Percentiles rank a stretch among this genome's conserved stretches.
Conservation (phyloP, 2,113 vertebrate species). For the Labrus mixtus region DNA sequence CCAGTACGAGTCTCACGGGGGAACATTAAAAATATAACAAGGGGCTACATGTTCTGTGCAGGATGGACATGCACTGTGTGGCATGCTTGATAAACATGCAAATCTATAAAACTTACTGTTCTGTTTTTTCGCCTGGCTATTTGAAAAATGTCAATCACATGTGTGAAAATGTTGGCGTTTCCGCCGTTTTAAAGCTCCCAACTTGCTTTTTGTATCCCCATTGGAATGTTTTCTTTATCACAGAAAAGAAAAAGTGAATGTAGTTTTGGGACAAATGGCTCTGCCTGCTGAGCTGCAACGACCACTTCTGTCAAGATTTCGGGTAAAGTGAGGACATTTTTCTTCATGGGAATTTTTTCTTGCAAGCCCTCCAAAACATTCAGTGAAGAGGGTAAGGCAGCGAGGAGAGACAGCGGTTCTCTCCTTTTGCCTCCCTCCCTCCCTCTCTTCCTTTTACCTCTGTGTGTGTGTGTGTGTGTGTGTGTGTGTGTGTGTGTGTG, state of each 20-base stretch:
- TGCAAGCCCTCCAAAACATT: conserved; percentile 38
- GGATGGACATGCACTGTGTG: conserved; percentile 34
- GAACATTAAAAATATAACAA: conserved; percentile 43
- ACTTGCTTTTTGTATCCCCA: conserved; percentile 26
- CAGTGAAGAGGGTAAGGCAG: conserved; percentile 29
- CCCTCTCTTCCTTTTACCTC: background rate
- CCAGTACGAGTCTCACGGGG: conserved; percentile 37
- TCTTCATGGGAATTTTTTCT: conserved; percentile 35
- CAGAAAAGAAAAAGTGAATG: conserved; percentile 31
- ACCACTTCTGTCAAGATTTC: conserved; percentile 56
- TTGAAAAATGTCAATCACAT: conserved; percentile 42
- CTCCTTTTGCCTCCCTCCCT: conserved; percentile 30
- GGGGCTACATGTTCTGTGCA: conserved; percentile 28
- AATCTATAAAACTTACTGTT: background rate
- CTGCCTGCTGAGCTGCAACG: conserved; percentile 60
- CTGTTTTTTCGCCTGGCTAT: conserved; percentile 1
- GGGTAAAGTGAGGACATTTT: conserved; percentile 53
- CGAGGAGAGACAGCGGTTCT: conserved; percentile 39
- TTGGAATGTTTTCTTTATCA: conserved; percentile 58
- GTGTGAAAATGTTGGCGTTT: background rate
- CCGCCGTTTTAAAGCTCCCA: conserved; percentile 16
- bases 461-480: background rate
- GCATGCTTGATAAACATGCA: conserved; percentile 42
- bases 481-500: no score
- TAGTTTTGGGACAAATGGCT: conserved; percentile 55